Percentiles rank a stretch among this genome's conserved stretches.
These are phyloP conservation scores for Octodon degus DNA, from an alignment of 2,113 vertebrate genomes.

Conservation along the genomic window DNA sequence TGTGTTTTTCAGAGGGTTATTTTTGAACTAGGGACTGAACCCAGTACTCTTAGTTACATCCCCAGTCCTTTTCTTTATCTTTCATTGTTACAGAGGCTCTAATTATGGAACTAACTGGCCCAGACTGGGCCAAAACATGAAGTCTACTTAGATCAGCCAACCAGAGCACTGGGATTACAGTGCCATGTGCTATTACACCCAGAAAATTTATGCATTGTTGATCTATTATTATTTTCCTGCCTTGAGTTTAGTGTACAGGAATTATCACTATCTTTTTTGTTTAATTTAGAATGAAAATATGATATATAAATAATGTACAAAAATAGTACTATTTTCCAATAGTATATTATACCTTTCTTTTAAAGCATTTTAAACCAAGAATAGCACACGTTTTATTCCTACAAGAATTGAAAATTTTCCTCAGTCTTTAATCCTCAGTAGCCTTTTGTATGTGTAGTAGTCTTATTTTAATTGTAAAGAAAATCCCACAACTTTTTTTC, in stretches of 20 bases:
- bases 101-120: not conserved
- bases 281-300: not conserved
- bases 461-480: not conserved
- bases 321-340: not conserved
- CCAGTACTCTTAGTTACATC: not conserved
- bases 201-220: too few relatives aligned
- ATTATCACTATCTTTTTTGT: not conserved
- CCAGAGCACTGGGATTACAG: not conserved
- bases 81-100: not conserved
- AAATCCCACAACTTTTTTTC: not conserved
- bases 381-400: not conserved
- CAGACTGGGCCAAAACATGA: not conserved
- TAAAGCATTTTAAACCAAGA: not conserved
- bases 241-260: not conserved
- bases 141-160: not conserved
- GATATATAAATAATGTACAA: not conserved
- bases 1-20: too few relatives aligned
- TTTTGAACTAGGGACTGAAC: not conserved
- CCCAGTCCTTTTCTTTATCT: not conserved
- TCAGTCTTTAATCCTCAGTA: not conserved
- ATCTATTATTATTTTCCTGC: not conserved
- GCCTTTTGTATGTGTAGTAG: not conserved
- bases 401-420: not conserved
- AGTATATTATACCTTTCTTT: not conserved
- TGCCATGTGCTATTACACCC: not conserved